Evolutionary conservation across 2,113 vertebrate genomes (phyloP), one percentile per base, ranked within the genome.

Genomic region (Hydrolagus affinis): DNA sequence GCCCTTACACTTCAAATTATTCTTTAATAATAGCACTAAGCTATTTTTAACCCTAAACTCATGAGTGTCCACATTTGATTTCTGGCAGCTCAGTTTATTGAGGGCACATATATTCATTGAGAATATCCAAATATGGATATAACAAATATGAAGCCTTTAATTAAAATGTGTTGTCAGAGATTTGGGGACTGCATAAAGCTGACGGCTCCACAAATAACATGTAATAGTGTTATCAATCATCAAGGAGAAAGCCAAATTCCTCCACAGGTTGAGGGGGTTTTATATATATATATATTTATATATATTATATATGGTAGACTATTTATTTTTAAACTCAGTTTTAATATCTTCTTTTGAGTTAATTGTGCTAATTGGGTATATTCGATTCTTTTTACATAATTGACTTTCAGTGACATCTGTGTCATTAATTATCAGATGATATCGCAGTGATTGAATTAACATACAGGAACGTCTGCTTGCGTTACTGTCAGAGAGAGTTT

Each of bases 281-380:
- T 44, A 44, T 44, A 44, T 44, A 44, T n/a, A n/a, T n/a, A n/a
- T n/a, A n/a, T n/a, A n/a, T n/a, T n/a, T n/a, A n/a, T n/a, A n/a
- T n/a, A n/a, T n/a, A n/a, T n/a, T n/a, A n/a, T n/a, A n/a, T 44
- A 44, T 44, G 44, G 44, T 44, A 44, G 44, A 44, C 6, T 6
- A 44, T 6, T 44, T 1, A 44, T 30, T 17, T 17, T 30, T 32
- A 73, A 75, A 56, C 32, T 21, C 17, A 19, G 25, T 30, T 80
- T 64, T 25, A 83, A n/a, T 68, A 14, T 66, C 77, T 19, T 80
- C 59, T 80, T 28, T 75, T 75, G 30, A 56, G 56, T 66, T 83
- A 66, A 32, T 28, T 32, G 23, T 78, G 57, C 14, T 32, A 83
- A 83, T 83, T 68, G 25, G 15, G 1, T 66, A 19, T 64, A 17